Base-by-base conservation (phyloP, 2,888 invertebrate species). In the Ferdinandea cuprea region DNA sequence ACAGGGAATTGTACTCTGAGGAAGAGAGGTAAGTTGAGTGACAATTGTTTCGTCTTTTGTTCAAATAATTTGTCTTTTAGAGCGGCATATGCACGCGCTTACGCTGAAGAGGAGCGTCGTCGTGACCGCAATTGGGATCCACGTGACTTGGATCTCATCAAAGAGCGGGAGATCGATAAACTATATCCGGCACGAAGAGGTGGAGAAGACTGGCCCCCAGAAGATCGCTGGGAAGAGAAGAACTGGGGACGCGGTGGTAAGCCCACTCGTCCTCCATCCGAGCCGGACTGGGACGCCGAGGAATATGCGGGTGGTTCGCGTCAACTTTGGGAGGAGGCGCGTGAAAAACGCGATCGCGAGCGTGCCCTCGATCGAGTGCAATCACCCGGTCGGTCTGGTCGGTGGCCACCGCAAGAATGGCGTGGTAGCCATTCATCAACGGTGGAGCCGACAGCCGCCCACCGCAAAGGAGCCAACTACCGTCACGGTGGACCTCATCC, bases 221-320 rank as follows among this genome's bases (percentile, higher is more conserved):
- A 85, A 6, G 80, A 85, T 1, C 68, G 83, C 15, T 74, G 81
- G 58, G 83, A 79, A 15, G 81, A 85, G 3, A 74, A 69, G n/a
- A 66, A 54, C 25, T 56, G 86, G 80, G 85, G 68, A 32, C 58
- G 85, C 56, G 19, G 85, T 54, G 25, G 50, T 42, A 28, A 74
- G 69, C 42, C 84, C 8, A 86, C 87, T 52, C 88, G 89, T 35
- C 87, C 90, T 0, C 86, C 88, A 2, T 89, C 90, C 0, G 90
- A 90, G 71, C 89, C 89, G 0, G 90, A 90, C 59, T 90, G 90
- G 90, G 90, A 90, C 85, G 88, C 88, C 1, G 90, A 89, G 54
- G 90, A 90, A 9, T 87, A 87, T 3, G 86, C 88, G 2, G 71
- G 86, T 2, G 85, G 77, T 1, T 68, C 79, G 0, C 68, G 79